Conservation (phyloP, 2,797 vertebrate species). For the Poecilia picta region DNA sequence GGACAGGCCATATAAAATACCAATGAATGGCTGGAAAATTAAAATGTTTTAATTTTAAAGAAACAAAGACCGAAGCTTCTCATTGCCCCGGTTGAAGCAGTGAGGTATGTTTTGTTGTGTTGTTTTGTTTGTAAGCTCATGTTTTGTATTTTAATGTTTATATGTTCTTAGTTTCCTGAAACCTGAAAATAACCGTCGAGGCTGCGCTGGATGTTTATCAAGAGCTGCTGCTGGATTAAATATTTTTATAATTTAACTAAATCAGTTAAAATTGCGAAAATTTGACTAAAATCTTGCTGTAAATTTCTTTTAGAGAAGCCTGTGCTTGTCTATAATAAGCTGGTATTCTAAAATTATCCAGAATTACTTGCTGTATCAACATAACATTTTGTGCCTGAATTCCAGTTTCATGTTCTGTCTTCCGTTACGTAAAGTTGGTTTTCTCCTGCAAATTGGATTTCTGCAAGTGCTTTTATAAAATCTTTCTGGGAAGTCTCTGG, state of each 20-base stretch:
- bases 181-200: no score
- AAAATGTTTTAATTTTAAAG: no score
- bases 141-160: no score
- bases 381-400: neutral
- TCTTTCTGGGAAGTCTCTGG: conserved; percentile 9
- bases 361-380: neutral
- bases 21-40: no score
- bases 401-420: neutral
- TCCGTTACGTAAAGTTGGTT: neutral
- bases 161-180: no score
- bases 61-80: no score
- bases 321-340: neutral
- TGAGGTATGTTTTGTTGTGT: no score
- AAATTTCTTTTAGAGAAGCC: neutral
- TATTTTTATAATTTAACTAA: neutral
- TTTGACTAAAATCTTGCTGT: neutral
- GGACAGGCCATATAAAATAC: no score
- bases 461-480: conserved; percentile 11
- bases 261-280: neutral
- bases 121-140: no score
- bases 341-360: neutral
- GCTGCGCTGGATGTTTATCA: no score
- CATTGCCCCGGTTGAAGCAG: no score
- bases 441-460: conserved; percentile 4
- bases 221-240: neutral